phyloP scores from a whole-genome alignment of 2,888 invertebrate species.

The Neoascia interrupta region DNA sequence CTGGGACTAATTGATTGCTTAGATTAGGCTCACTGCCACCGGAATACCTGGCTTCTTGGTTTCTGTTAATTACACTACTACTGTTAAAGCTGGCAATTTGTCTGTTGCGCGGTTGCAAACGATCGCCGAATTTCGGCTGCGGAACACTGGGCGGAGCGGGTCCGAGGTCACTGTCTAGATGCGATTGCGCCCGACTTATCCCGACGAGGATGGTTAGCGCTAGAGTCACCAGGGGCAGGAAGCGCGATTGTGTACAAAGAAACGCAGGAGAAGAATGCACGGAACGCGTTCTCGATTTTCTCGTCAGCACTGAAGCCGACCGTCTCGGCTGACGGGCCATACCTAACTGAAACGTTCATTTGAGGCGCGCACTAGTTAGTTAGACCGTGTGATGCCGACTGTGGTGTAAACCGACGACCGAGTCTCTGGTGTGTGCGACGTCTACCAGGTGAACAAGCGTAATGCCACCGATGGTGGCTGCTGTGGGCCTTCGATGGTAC shows the following conservation, averaged over 20 bases:
- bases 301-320: slow-evolving; percentile 73
- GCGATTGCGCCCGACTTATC: slow-evolving; percentile 62
- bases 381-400: slow-evolving; percentile 47
- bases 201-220: slow-evolving; percentile 59
- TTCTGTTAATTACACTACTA: slow-evolving; percentile 45
- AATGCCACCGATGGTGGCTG: slow-evolving; percentile 39
- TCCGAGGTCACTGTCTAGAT: slow-evolving; percentile 58
- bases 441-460: slow-evolving; percentile 40
- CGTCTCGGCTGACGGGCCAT: slow-evolving; percentile 77
- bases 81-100: slow-evolving; percentile 70
- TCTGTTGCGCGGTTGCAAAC: slow-evolving; percentile 75
- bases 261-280: slow-evolving; percentile 11
- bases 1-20: slow-evolving; percentile 72
- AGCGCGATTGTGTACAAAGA: slow-evolving; percentile 43
- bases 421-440: slow-evolving; percentile 32
- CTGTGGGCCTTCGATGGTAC: slow-evolving; percentile 40
- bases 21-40: slow-evolving; percentile 71
- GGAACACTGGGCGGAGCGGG: slow-evolving; percentile 48
- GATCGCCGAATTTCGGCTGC: slow-evolving; percentile 77
- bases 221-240: slow-evolving; percentile 38
- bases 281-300: slow-evolving; percentile 50
- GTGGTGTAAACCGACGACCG: slow-evolving; percentile 20
- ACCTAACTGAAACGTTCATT: slow-evolving; percentile 74
- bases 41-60: slow-evolving; percentile 32
- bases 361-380: slow-evolving; percentile 54